Conservation (phyloP, 2,888 invertebrate genomes). For the Troilus luridus region DNA sequence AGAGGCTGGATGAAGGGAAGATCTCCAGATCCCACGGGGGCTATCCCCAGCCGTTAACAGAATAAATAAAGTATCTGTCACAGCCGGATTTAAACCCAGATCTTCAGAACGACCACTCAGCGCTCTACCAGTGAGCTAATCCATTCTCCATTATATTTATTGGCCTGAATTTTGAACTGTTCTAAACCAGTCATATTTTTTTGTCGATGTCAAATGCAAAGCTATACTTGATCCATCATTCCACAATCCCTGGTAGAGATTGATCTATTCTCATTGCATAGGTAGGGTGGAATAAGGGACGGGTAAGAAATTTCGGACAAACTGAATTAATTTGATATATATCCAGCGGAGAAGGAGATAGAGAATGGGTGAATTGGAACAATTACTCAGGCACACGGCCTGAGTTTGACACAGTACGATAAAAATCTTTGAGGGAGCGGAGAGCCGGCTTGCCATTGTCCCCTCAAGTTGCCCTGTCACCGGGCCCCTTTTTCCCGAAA, state of each 20-base stretch:
- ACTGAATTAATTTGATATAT: conserved; percentile 21
- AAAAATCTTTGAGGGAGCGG: conserved; percentile 3
- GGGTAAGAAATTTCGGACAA: conserved; percentile 12
- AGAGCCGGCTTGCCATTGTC: neutral
- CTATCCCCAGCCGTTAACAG: too few relatives aligned
- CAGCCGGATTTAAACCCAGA: too few relatives aligned
- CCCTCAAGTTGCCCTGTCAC: neutral
- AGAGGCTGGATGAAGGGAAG: too few relatives aligned
- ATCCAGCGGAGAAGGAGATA: neutral
- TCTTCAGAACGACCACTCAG: too few relatives aligned
- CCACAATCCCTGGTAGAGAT: neutral
- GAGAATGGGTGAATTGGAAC: conserved; percentile 32
- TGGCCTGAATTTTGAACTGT: too few relatives aligned
- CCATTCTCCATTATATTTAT: too few relatives aligned
- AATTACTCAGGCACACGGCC: neutral
- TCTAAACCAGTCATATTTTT: neutral
- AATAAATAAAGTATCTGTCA: too few relatives aligned
- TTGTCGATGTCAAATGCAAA: neutral
- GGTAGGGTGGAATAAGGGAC: neutral
- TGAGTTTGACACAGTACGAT: conserved; percentile 35
- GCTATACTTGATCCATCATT: neutral
- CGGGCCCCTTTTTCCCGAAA: neutral
- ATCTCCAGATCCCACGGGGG: too few relatives aligned
- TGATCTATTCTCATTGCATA: neutral
- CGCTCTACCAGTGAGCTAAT: too few relatives aligned